Percentiles rank a stretch among this genome's conserved stretches.
These are phyloP conservation scores for Delia radicum DNA, from an alignment of 1,140 invertebrate species.

Conservation along the genomic window DNA sequence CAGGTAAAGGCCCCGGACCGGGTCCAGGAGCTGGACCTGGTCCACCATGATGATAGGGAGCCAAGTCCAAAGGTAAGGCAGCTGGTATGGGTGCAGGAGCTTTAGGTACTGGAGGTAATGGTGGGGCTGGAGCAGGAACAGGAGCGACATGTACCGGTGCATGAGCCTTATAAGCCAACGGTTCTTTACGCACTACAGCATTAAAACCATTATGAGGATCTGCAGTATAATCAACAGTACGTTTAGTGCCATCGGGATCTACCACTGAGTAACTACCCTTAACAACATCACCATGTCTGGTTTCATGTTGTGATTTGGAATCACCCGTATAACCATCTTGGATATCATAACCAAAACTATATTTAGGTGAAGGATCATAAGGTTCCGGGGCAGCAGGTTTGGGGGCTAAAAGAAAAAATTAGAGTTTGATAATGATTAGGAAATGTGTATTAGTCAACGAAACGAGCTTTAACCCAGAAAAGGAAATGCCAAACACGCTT, in stretches of 20 bases:
- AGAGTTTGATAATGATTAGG: no score
- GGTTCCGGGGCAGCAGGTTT: conserved; percentile 56
- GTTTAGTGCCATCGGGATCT: conserved; percentile 66
- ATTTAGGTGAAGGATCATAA: conserved; percentile 61
- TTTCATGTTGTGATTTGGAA: conserved; percentile 62
- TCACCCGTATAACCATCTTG: conserved; percentile 63
- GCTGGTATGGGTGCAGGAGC: conserved; percentile 25
- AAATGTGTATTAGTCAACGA: no score
- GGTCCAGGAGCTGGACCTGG: conserved; percentile 35
- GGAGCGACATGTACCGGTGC: conserved; percentile 38
- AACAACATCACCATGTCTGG: conserved; percentile 64
- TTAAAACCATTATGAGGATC: conserved; percentile 59
- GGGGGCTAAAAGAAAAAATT: conserved; percentile 28
- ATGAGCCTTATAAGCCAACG: conserved; percentile 49
- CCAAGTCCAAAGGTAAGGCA: conserved; percentile 39
- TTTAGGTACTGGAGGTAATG: conserved; percentile 40
- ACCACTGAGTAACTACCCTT: conserved; percentile 66
- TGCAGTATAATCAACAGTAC: conserved; percentile 67
- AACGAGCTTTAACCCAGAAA: no score
- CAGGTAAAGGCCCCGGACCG: conserved; percentile 31
- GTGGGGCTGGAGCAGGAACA: conserved; percentile 33
- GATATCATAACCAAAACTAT: conserved; percentile 62
- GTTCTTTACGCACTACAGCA: conserved; percentile 58
- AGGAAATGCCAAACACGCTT: no score
- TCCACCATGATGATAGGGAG: conserved; percentile 37